phyloP scores from a whole-genome alignment of 2,888 invertebrate genomes.

The Scaptomyza flava region DNA sequence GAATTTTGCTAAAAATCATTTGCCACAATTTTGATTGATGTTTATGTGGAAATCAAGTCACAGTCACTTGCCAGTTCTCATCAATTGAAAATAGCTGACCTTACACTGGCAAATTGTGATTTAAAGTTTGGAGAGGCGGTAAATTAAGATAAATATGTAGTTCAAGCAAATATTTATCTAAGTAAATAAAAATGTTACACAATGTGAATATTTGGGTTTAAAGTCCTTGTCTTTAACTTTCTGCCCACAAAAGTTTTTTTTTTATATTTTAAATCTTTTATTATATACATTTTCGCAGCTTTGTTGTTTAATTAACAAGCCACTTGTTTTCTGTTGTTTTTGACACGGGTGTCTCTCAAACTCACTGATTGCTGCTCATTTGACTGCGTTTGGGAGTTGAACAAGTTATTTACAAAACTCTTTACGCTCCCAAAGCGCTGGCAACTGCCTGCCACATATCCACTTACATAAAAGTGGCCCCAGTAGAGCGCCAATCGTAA shows the following conservation, averaged over 20 bases:
- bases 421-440: neutral
- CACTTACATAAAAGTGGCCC: constrained; percentile 25
- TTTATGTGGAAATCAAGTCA: constrained; percentile 18
- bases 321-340: constrained; percentile 15
- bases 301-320: constrained; percentile 17
- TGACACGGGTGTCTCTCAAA: constrained; percentile 5
- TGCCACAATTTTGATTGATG: constrained; percentile 47
- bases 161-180: neutral
- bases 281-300: neutral
- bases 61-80: constrained; percentile 14
- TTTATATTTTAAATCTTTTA: neutral
- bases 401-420: constrained; percentile 2
- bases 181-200: neutral
- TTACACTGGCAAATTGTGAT: neutral
- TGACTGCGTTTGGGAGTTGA: constrained; percentile 23
- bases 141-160: neutral
- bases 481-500: constrained; percentile 15
- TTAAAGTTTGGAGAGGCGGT: neutral
- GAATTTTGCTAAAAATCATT: constrained; percentile 2
- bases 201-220: neutral
- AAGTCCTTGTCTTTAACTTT: neutral
- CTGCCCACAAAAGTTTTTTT: neutral
- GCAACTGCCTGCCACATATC: constrained; percentile 30
- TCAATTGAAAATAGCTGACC: constrained; percentile 22
- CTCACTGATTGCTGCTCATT: constrained; percentile 28